Evolutionary conservation across 2,888 invertebrate genomes (phyloP), one percentile per base, ranked within the genome.

Genomic region (Calliphora vomitoria): DNA sequence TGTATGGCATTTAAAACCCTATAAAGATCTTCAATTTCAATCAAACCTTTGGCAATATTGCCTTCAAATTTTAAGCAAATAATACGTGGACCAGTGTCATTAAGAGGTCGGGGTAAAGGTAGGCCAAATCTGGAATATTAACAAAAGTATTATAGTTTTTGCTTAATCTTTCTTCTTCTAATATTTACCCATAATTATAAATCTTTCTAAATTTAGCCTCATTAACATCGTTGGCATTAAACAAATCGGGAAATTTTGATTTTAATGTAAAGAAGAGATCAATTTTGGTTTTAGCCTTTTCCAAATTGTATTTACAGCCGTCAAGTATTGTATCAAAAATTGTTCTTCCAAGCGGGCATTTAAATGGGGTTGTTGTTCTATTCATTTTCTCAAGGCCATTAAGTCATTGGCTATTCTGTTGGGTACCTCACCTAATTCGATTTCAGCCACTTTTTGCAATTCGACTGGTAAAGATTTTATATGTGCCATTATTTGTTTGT

Each of bases 221-320:
- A 31, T 91, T 89, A 18, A 91, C 90, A 87, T 92, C 87, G 8
- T 90, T 87, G 71, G 90, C 90, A 10, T 85, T 92, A 88, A 95
- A 95, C 85, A 95, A 93, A 89, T 95, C 95, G 0, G 96, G 95
- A 13, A 95, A 93, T 62, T 94, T 91, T 0, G 94, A 93, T 89
- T 94, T 94, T 74, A 92, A 68, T 0, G 95, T 95, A 89, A 95
- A 95, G 90, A 94, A 95, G 91, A 94, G 94, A 78, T 95, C 95
- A 15, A 95, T 86, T 89, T 95, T 95, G 79, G 93, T 92, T 90
- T 95, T 95, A 13, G 94, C 94, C 53, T 94, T 92, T 88, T 95
- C 95, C 88, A 95, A 89, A 87, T 94, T 95, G 90, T 93, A 94
- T 90, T 95, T 95, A 89, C 94, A 94, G 47, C 95, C 94, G 35